A percentile compares a stretch with the other conserved stretches of the same genome.
These are phyloP conservation scores for Athetis lepigone DNA, from an alignment of 2,888 invertebrate genomes.

Conservation along the genomic window DNA sequence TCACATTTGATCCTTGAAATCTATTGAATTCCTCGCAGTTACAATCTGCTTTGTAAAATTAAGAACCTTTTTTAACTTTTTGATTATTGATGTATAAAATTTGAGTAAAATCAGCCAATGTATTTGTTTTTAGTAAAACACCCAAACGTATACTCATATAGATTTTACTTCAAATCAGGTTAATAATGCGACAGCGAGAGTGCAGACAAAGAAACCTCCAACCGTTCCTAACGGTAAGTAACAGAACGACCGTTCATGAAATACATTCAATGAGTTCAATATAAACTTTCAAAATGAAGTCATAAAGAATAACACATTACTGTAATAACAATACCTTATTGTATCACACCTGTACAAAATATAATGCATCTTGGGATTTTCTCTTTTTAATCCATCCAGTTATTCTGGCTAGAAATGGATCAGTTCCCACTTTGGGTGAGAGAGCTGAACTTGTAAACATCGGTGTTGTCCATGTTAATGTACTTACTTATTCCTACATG, in stretches of 20 bases:
- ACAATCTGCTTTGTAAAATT: conserved; percentile 1
- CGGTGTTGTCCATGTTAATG: conserved; percentile 87
- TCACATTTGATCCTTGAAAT: not conserved
- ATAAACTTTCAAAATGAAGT: conserved; percentile 27
- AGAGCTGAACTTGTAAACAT: conserved; percentile 87
- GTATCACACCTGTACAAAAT: conserved; percentile 66
- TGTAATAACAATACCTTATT: conserved; percentile 52
- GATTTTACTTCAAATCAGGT: conserved; percentile 93
- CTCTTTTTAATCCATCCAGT: conserved; percentile 90
- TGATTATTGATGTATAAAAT: conserved; percentile 8
- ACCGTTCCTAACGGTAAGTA: conserved; percentile 97
- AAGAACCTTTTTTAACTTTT: not conserved
- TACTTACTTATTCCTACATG: conserved; percentile 78
- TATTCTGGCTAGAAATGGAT: conserved; percentile 92
- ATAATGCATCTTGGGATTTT: conserved; percentile 87
- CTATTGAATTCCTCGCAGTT: conserved; percentile 14
- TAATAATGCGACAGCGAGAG: conserved; percentile 99
- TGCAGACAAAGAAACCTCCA: conserved; percentile 99
- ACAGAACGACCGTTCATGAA: conserved; percentile 38
- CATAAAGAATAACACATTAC: conserved; percentile 42
- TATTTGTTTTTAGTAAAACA: conserved; percentile 39
- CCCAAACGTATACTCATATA: conserved; percentile 74
- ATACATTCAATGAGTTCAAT: conserved; percentile 39
- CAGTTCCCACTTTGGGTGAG: conserved; percentile 92
- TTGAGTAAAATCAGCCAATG: conserved; percentile 74